Evolutionary conservation across 2,888 invertebrate species (phyloP).

Genomic region (Eumerus sabulonum): DNA sequence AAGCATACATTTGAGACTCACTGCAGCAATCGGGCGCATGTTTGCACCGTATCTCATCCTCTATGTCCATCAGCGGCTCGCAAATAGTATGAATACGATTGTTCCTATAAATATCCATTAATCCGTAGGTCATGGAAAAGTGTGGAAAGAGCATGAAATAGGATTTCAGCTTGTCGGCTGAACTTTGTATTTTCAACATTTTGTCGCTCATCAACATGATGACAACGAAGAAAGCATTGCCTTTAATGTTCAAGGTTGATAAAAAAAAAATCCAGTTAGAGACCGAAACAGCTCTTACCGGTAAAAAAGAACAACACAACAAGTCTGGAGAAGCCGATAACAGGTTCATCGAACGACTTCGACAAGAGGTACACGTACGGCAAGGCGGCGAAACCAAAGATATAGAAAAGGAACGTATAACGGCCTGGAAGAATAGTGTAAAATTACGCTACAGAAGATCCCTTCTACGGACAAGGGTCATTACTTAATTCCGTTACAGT

Average conservation of each 20-base stretch:
- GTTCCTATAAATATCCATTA: conserved; percentile 77
- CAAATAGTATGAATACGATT: too few relatives aligned
- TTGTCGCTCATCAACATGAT: conserved; percentile 84
- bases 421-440: conserved; percentile 73
- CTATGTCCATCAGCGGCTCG: conserved; percentile 69
- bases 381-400: conserved; percentile 86
- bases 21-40: too few relatives aligned
- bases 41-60: conserved; percentile 68
- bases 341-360: conserved; percentile 85
- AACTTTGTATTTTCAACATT: conserved; percentile 80
- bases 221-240: conserved; percentile 85
- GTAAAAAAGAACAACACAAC: conserved; percentile 86
- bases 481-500: conserved; percentile 71
- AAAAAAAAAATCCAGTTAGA: too few relatives aligned
- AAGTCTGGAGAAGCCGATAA: conserved; percentile 87
- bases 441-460: not conserved
- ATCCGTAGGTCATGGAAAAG: conserved; percentile 81
- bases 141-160: conserved; percentile 86
- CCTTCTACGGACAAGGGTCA: too few relatives aligned
- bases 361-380: conserved; percentile 87
- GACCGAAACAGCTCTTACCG: conserved; percentile 79
- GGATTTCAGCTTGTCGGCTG: conserved; percentile 83
- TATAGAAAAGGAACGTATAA: conserved; percentile 82
- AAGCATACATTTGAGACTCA: too few relatives aligned
- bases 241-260: conserved; percentile 78